Percentiles rank a stretch among this genome's conserved stretches.
These are phyloP conservation scores for Sebastes melanostomus DNA, from an alignment of 2,797 vertebrate genomes.

Conservation along the genomic window DNA sequence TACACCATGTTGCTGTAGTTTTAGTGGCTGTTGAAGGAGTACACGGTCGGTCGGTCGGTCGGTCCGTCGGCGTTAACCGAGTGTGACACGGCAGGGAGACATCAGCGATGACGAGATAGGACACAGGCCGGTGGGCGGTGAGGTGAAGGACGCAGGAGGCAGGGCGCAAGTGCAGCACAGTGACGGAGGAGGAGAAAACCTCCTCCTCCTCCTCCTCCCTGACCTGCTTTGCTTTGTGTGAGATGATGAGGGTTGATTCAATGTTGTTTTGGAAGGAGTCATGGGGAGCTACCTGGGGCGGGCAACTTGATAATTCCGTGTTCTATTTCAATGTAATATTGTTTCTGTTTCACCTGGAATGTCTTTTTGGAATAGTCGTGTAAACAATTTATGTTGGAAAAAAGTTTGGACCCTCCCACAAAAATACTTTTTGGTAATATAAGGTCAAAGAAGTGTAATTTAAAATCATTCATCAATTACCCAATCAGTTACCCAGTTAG, in stretches of 20 bases:
- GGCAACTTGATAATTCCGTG: not conserved
- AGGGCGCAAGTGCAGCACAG: slow-evolving; percentile 45
- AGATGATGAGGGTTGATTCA: not conserved
- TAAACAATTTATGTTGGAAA: no score
- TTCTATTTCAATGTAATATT: no score
- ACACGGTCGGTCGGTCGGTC: not conserved
- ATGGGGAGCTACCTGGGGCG: not conserved
- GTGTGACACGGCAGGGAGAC: not conserved
- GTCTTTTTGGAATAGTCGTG: no score
- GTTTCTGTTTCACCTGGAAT: no score
- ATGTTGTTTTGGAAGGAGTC: not conserved
- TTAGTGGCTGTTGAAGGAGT: not conserved
- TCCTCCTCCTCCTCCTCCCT: not conserved
- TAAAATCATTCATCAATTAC: no score
- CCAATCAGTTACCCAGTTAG: no score
- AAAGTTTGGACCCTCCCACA: no score
- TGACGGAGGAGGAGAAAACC: not conserved
- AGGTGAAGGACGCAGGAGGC: not conserved
- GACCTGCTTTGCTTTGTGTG: not conserved
- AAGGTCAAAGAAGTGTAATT: no score
- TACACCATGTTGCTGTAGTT: not conserved
- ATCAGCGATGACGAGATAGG: slow-evolving; percentile 45
- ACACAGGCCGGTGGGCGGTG: slow-evolving; percentile 5
- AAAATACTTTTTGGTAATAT: no score
- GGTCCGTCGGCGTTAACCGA: not conserved